Evolutionary conservation across 2,797 vertebrate genomes (phyloP).

Genomic region (Sebastes baramenuke): DNA sequence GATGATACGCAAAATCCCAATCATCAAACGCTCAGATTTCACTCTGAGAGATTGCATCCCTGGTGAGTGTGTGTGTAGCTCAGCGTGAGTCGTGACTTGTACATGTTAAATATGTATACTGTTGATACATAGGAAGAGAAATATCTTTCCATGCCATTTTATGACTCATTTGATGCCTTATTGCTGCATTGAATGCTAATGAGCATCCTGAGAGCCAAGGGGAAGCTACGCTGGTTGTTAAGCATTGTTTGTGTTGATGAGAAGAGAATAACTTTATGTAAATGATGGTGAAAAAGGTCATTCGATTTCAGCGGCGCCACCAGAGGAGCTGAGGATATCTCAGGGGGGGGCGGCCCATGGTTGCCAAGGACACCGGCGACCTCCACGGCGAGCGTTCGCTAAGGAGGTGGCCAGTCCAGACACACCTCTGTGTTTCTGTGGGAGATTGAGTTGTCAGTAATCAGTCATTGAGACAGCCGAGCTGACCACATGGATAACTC

Average conservation of each 20-base stretch:
- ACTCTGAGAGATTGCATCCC: neutral
- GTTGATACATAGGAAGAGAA: neutral
- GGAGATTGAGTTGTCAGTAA: constrained; percentile 61
- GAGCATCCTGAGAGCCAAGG: neutral
- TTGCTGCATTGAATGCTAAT: neutral
- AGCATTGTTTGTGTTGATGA: constrained; percentile 5
- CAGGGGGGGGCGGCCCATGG: neutral
- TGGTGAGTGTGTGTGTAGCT: neutral
- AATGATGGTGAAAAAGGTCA: constrained; percentile 53
- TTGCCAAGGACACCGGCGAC: constrained; percentile 72
- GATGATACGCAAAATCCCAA: neutral
- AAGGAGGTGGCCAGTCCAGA: constrained; percentile 27
- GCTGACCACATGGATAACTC: constrained; percentile 48
- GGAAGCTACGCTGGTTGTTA: neutral
- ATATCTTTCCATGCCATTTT: neutral
- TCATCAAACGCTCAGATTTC: neutral
- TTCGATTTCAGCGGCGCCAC: constrained; percentile 47
- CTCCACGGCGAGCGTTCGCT: constrained; percentile 27
- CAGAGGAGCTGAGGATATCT: constrained; percentile 41
- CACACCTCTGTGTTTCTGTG: constrained; percentile 47
- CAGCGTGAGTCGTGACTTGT: neutral
- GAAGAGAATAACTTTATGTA: constrained; percentile 53
- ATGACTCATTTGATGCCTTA: neutral
- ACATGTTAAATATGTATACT: neutral
- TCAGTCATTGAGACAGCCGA: constrained; percentile 58